Conservation (phyloP, 2,797 vertebrate species). For the Sparidentex hasta region DNA sequence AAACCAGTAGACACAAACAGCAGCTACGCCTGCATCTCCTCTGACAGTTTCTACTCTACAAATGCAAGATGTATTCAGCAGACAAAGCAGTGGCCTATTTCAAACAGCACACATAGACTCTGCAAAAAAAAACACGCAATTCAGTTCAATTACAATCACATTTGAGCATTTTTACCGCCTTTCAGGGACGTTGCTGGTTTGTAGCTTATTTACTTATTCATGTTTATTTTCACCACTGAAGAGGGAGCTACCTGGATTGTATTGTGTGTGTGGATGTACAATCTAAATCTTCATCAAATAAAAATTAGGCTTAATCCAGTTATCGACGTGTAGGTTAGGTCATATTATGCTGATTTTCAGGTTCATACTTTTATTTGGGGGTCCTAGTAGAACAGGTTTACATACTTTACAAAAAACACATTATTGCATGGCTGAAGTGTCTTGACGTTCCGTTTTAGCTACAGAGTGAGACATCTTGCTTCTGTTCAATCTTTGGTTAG, state of each 20-base stretch:
- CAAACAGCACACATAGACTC: neutral
- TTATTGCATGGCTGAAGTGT: no score
- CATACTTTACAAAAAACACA: no score
- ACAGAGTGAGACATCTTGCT: no score
- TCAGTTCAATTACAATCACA: neutral
- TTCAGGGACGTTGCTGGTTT: neutral
- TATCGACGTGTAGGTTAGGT: neutral
- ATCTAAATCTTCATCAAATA: neutral
- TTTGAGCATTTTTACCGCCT: neutral
- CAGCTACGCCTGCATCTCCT: slow-evolving; percentile 34
- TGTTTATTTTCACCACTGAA: neutral
- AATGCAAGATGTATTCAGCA: neutral
- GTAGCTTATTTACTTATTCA: neutral
- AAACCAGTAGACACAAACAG: slow-evolving; percentile 50
- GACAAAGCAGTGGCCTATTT: slow-evolving; percentile 29
- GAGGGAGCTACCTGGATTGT: neutral
- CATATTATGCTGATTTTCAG: no score
- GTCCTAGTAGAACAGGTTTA: no score
- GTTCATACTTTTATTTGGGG: no score
- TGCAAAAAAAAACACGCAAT: neutral
- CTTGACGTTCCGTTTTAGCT: no score
- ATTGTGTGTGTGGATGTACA: neutral
- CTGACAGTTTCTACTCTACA: slow-evolving; percentile 37
- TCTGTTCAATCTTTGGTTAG: no score
- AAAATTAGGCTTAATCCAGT: slow-evolving; percentile 4